Evolutionary conservation across 2,888 invertebrate genomes (phyloP), one percentile per base, ranked within the genome.

Genomic region (Resseliella maxima): DNA sequence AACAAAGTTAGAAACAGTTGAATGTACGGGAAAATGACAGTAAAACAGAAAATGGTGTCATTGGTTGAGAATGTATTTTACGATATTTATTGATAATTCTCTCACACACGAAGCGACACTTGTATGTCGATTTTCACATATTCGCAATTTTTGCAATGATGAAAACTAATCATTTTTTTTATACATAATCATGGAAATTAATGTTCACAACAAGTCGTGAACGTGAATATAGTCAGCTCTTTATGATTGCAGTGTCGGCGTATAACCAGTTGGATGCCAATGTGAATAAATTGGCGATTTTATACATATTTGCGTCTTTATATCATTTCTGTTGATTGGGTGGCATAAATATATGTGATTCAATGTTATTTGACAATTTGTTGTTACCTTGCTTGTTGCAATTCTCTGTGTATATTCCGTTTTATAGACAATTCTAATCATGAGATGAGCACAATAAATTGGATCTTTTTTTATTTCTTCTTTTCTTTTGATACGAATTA

Each of bases 11-110:
- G n/a, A n/a, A n/a, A n/a, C n/a, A n/a, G n/a, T n/a, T n/a, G n/a
- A n/a, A n/a, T n/a, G n/a, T n/a, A n/a, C n/a, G n/a, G n/a, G n/a
- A n/a, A n/a, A n/a, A n/a, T n/a, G n/a, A n/a, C n/a, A n/a, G n/a
- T n/a, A n/a, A n/a, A n/a, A n/a, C n/a, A n/a, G 0, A 83, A 24
- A 83, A 38, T 83, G 83, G 38, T 83, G 83, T 38, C 83, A 83
- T 83, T 38, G 24, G 46, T 18, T 18, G 46, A 15, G 8, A 18
- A 3, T 59, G 24, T 15, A 18, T 35, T 2, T 15, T 72, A 31
- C 31, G 8, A 72, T 72, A 31, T 31, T 72, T 72, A 10, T 72
- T 72, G 35, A 15, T 31, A 5, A 31, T 72, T 27, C 35, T 72
- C 27, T 31, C 35, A 35, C 72, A 21, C 21, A 15, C 50, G 41